Percentiles rank a stretch among this genome's conserved stretches.
Evolutionary conservation across 2,113 vertebrate genomes (phyloP).

Genomic region (Bungarus multicinctus): DNA sequence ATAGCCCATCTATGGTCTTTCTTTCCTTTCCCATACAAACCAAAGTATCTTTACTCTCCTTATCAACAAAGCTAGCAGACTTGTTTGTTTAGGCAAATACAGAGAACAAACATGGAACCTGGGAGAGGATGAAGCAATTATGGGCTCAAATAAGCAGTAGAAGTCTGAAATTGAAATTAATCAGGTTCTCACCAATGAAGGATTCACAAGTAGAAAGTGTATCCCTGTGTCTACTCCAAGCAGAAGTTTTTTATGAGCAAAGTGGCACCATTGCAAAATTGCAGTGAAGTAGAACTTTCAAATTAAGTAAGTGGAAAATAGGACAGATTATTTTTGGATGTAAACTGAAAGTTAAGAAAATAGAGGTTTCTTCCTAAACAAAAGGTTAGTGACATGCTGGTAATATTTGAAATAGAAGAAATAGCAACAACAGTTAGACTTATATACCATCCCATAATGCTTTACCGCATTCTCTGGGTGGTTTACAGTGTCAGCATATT

Average conservation of each 20-base stretch:
- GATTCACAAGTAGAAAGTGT: not conserved
- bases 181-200: not conserved
- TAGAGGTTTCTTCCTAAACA: not conserved
- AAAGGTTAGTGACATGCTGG: not conserved
- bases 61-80: not conserved
- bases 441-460: no score
- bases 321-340: not conserved
- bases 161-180: not conserved
- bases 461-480: no score
- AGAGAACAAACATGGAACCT: not conserved
- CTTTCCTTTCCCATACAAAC: not conserved
- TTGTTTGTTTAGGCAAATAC: not conserved
- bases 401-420: not conserved
- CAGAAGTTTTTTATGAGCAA: not conserved
- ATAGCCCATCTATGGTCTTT: not conserved
- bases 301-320: not conserved
- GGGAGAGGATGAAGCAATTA: not conserved
- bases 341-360: not conserved
- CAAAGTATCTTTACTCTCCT: not conserved
- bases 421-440: not conserved
- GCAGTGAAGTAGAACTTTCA: not conserved
- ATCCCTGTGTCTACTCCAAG: not conserved
- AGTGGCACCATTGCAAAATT: not conserved
- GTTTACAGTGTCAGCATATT: no score
- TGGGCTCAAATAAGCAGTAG: not conserved